Evolutionary conservation across 2,797 vertebrate species (phyloP), one percentile per base, ranked within the genome.

Genomic region (Semotilus atromaculatus): DNA sequence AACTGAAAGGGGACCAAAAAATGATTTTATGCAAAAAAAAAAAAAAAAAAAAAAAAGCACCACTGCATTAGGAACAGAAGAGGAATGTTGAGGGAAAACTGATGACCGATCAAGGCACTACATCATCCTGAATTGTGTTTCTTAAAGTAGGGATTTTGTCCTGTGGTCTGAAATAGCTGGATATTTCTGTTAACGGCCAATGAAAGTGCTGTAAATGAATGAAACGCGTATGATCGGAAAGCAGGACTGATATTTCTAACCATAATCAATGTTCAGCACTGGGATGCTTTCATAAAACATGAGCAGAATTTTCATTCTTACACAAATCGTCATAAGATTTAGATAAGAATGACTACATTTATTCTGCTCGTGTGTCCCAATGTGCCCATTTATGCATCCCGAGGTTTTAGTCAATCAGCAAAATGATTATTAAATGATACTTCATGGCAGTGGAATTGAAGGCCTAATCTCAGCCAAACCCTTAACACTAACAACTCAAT

Each of bases 101-200:
- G n/a, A 58, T 58, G 72, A 91, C 93, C 92, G 93, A 94, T 96
- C 96, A 97, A 98, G 97, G 97, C 97, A 97, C 97, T 97, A 95
- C 94, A 95, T 95, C 96, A 92, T 94, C 94, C 92, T 90, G 91
- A 94, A 90, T 92, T 90, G 91, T 89, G 93, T 90, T 89, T 90
- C 89, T 92, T 92, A 91, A 92, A 92, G 91, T 93, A 87, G 62
- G 78, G 75, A 53, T 36, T 83, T 55, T 87, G 86, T 89, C 80
- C 87, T 78, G 71, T 90, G 72, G 86, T 90, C 88, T 85, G 77
- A 91, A 88, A 90, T 88, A 43, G 34, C 34, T 78, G 43, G 18
- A 13, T 43, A 38, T 67, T 78, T 75, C 9, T 11, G 26, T 51
- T 60, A 81, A 36, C n/a, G 36, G 79, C 45, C 45, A 51, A 29